Percentiles rank a stretch among this genome's conserved stretches.
Conservation (phyloP, 2,888 invertebrate genomes). For the Pyrgus malvae region DNA sequence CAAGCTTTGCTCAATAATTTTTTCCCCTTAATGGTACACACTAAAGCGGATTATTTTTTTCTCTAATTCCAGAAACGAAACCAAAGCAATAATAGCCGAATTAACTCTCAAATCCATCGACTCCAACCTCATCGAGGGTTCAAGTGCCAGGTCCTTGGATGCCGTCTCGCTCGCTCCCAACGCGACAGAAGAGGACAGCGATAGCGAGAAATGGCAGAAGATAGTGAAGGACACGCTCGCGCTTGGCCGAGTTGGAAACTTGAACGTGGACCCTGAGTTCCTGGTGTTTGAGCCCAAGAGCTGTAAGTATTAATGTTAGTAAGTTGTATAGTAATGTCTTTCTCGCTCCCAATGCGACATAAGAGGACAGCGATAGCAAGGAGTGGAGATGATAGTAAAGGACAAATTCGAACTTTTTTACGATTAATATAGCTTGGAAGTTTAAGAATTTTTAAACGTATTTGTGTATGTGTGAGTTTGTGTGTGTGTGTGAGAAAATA, state of each 20-base stretch:
- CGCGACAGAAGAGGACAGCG: constrained; percentile 37
- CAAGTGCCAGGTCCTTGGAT: constrained; percentile 61
- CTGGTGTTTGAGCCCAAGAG: constrained; percentile 87
- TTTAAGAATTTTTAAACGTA: too few species aligned
- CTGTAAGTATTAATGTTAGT: constrained; percentile 79
- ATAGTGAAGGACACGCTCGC: constrained; percentile 86
- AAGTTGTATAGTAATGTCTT: too few species aligned
- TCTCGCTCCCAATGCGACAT: too few species aligned
- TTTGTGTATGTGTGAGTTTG: too few species aligned
- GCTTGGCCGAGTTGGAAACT: constrained; percentile 88
- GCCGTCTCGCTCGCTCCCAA: constrained; percentile 34
- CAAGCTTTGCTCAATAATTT: too few species aligned
- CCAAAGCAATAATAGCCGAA: constrained; percentile 87
- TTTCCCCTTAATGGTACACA: too few species aligned
- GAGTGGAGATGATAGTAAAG: too few species aligned
- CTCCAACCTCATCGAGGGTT: constrained; percentile 82
- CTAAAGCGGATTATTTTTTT: too few species aligned
- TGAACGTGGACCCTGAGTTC: constrained; percentile 91
- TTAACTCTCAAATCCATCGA: constrained; percentile 90
- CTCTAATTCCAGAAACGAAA: constrained; percentile 63
- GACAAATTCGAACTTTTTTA: too few species aligned
- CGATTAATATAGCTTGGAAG: too few species aligned
- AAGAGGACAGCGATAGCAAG: too few species aligned
- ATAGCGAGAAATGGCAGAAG: constrained; percentile 67
- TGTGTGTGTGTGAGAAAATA: too few species aligned